These are phyloP conservation scores for Maniola jurtina DNA, from an alignment of 1,140 invertebrate genomes.

Conservation along the genomic window DNA sequence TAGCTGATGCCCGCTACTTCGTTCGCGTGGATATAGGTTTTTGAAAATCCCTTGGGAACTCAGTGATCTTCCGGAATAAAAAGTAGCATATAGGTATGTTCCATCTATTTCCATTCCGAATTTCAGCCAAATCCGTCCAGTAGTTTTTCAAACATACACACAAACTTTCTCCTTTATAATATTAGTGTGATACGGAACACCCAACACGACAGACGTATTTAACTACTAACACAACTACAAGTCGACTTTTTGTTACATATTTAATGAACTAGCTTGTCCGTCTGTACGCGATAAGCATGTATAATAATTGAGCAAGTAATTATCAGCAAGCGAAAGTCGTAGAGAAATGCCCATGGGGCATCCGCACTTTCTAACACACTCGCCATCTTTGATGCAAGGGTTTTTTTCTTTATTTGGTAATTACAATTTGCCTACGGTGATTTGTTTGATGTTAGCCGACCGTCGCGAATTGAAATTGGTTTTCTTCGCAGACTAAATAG, in stretches of 20 bases:
- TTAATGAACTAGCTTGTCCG: slow-evolving; percentile 21
- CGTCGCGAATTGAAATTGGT: neutral
- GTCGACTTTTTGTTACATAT: slow-evolving; percentile 14
- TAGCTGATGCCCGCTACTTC: too few species aligned
- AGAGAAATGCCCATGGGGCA: slow-evolving; percentile 19
- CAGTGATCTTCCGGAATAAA: too few species aligned
- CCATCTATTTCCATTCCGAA: too few species aligned
- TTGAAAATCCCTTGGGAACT: too few species aligned
- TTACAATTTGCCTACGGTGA: neutral
- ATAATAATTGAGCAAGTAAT: slow-evolving; percentile 27
- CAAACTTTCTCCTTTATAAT: too few species aligned
- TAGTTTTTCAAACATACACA: too few species aligned
- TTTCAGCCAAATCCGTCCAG: too few species aligned
- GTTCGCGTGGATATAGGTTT: too few species aligned
- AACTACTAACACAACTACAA: neutral
- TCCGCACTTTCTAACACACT: slow-evolving; percentile 24
- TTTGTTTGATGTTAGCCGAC: neutral
- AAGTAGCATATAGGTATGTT: too few species aligned
- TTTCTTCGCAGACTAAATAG: neutral
- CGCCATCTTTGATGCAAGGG: slow-evolving; percentile 2
- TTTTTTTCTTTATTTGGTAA: neutral
- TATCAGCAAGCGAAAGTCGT: slow-evolving; percentile 22
- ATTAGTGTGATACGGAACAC: slow-evolving; percentile 4
- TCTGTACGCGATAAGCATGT: slow-evolving; percentile 21
- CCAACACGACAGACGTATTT: too few species aligned